phyloP scores from a whole-genome alignment of 2,113 vertebrate genomes.

The Zosterops borbonicus region DNA sequence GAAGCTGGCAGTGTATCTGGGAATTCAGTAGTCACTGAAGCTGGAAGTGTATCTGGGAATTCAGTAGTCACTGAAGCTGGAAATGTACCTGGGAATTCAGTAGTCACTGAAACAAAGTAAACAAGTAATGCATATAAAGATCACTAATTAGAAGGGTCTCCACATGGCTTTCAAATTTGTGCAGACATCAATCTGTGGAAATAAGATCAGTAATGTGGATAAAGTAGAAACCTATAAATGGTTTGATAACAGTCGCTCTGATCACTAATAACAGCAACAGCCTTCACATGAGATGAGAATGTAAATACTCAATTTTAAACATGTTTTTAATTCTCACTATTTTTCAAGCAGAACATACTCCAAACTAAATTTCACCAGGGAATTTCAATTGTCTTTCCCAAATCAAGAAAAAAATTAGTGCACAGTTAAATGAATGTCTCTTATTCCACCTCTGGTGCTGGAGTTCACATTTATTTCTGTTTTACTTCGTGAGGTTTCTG shows the following conservation, averaged over 20 bases:
- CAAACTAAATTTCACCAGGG: not conserved
- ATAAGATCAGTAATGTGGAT: not conserved
- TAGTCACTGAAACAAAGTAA: not conserved
- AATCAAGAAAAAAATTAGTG: not conserved
- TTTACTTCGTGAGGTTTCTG: not conserved
- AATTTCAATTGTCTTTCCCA: not conserved
- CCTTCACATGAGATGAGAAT: not conserved
- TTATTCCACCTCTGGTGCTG: not conserved
- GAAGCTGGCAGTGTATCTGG: not conserved
- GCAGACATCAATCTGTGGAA: not conserved
- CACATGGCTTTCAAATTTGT: not conserved
- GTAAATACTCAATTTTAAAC: not conserved
- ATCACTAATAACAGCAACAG: not conserved
- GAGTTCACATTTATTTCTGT: not conserved
- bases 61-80: too few species aligned
- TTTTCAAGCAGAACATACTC: not conserved
- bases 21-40: not conserved
- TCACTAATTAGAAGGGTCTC: not conserved
- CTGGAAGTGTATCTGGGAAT: not conserved
- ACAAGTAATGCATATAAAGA: not conserved
- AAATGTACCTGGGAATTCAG: too few species aligned
- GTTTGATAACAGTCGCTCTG: not conserved
- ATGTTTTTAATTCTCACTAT: not conserved
- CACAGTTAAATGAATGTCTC: not conserved
- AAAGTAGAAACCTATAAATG: not conserved